Base-by-base conservation (phyloP, 2,113 vertebrate species). In the Silurus asotus region DNA sequence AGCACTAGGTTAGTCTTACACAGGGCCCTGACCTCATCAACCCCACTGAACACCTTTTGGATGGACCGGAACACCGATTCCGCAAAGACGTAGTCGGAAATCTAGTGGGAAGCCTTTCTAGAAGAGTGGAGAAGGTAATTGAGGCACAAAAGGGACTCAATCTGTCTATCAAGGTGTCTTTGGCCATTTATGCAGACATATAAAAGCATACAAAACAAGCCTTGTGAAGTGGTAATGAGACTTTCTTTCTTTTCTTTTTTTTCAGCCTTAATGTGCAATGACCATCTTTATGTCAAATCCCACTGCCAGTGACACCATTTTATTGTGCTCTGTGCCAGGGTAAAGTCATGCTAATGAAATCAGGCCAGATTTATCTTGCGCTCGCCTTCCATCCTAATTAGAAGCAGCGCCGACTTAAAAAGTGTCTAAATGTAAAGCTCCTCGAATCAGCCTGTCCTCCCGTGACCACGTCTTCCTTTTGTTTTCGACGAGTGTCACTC, bases 381-480 rank as follows among this genome's bases (percentile, higher is more conserved):
- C 85, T 87, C 58, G 65, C 59, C 55, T 67, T 85, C 64, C 84
- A 78, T 83, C 76, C 81, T 89, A 87, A 89, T 89, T 89, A 89
- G 86, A 67, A 86, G 70, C 48, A 37, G 62, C 56, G 81, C 59
- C 17, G 76, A 85, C 58, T 87, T 78, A 55, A 83, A 83, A 87
- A 72, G 48, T 56, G 67, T 81, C 61, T 86, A 67, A 65, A 75
- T 37, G 25, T 61, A 82, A 89, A 83, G 51, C 28, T 74, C 72
- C 79, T 62, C n/a, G 56, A 75, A 70, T 80, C 58, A 79, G 56
- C 23, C 37, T 7, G 2, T 76, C 45, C 59, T 55, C 23, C 37
- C 17, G 23, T 80, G 69, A 85, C 87, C 84, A 8, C 15, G 10
- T 48, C 81, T 2, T 74, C 65, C n/a, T 49, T 72, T 61, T 78